Base-by-base conservation (phyloP, 2,113 vertebrate species). In the Pteruthius melanotis region DNA sequence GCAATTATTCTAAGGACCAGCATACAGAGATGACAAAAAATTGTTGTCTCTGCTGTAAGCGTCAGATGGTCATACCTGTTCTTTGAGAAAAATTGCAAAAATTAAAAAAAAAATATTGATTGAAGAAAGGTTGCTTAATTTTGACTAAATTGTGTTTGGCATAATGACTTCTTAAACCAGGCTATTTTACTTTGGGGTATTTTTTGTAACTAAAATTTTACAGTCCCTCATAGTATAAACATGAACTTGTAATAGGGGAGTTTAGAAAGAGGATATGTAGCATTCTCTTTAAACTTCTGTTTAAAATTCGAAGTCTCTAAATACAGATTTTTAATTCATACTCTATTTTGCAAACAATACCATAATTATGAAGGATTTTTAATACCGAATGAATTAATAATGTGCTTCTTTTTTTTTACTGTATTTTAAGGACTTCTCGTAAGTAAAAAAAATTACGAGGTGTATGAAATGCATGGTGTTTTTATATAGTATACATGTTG, bases 1-100 rank as follows among this genome's bases (percentile, higher is more conserved):
- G 50, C 83, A 86, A 77, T 92, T 92, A 69, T 72, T 86, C n/a
- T 90, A 70, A 90, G 21, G n/a, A 88, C 10, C 15, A 45, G 15
- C 37, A 33, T 30, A 65, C 5, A 74, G 40, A 75, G 10, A 76
- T 45, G n/a, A 68, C 26, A 95, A 83, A 47, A 56, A 69, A 49
- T 68, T 79, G 2, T 40, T 47, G 35, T 76, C 15, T 79, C 28
- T 45, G 6, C 15, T 80, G 39, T 31, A 60, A 71, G 79, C 17
- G 20, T 85, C 30, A 61, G 14, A 63, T 60, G 30, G 22, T 14
- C 33, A 44, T 26, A 23, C 2, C 13, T 23, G 1, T 47, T 88
- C 21, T 70, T 61, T 52, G 16, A 60, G 15, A 81, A 93, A 86
- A 74, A 3, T 6, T 37, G 12, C 4, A 35, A 24, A 69, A 45